Conservation (phyloP, 2,888 invertebrate genomes). For the Odontocolon sp. region DNA sequence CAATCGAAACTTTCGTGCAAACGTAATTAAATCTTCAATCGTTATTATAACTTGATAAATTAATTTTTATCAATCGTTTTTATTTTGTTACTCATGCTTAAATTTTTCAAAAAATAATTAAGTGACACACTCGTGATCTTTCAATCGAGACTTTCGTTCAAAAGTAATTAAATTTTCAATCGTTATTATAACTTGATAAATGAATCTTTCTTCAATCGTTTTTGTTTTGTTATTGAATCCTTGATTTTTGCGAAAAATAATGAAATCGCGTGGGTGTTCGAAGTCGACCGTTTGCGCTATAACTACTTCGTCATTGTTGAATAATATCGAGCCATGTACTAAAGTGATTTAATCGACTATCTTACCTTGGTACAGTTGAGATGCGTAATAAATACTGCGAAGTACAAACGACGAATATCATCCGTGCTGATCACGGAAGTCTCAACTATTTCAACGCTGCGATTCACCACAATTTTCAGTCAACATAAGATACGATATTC, state of each 20-base stretch:
- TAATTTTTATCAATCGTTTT: neutral
- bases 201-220: neutral
- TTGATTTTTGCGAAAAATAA: neutral
- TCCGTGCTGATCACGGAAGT: slow-evolving; percentile 56
- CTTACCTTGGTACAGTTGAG: slow-evolving; percentile 53
- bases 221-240: neutral
- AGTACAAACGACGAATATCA: slow-evolving; percentile 43
- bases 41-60: neutral
- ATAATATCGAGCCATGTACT: slow-evolving; percentile 3
- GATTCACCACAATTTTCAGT: slow-evolving; percentile 36
- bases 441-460: slow-evolving; percentile 44
- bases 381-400: slow-evolving; percentile 36
- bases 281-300: neutral
- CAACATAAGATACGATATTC: slow-evolving; percentile 37
- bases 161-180: neutral
- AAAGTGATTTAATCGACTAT: slow-evolving; percentile 27
- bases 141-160: neutral
- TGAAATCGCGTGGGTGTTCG: neutral
- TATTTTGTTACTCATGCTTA: neutral
- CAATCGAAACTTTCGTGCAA: neutral
- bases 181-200: no score
- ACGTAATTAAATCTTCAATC: no score
- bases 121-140: no score
- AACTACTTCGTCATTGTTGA: slow-evolving; percentile 26
- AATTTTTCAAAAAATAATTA: neutral